Percentiles rank a stretch among this genome's conserved stretches.
phyloP scores from a whole-genome alignment of 2,797 vertebrate genomes.

The Holocentrus rufus region DNA sequence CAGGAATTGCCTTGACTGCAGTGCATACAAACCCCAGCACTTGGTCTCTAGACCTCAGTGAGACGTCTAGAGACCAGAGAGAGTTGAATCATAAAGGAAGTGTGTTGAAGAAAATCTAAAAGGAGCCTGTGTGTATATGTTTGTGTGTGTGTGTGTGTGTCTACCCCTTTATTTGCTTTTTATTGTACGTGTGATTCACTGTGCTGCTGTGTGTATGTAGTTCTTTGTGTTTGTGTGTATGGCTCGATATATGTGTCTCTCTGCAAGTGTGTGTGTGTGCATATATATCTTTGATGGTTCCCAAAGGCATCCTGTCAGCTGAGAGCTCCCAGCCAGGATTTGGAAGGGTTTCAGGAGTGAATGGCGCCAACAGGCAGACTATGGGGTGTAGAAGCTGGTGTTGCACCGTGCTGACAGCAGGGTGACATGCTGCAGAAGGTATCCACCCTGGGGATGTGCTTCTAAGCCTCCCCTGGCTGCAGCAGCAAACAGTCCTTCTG shows the following conservation, averaged over 20 bases:
- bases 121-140: background rate
- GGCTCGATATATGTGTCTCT: background rate
- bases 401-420: slow-evolving; percentile 51
- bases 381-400: slow-evolving; percentile 22
- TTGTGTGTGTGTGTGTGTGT: background rate
- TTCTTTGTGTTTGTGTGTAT: background rate
- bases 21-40: slow-evolving; percentile 6
- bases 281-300: slow-evolving; percentile 18
- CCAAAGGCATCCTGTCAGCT: slow-evolving; percentile 29
- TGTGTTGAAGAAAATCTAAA: slow-evolving; percentile 6
- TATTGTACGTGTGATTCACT: background rate
- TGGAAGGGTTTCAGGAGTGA: slow-evolving; percentile 31
- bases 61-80: slow-evolving; percentile 15
- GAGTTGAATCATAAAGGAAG: slow-evolving; percentile 24
- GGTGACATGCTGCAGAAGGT: slow-evolving; percentile 54
- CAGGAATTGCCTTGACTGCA: slow-evolving; percentile 35
- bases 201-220: background rate
- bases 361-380: slow-evolving; percentile 42
- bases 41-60: slow-evolving; percentile 13
- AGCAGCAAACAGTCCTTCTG: slow-evolving; percentile 29
- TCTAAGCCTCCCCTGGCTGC: slow-evolving; percentile 21
- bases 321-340: slow-evolving; percentile 12
- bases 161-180: background rate
- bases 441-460: slow-evolving; percentile 49
- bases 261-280: background rate